Evolutionary conservation across 2,888 invertebrate species (phyloP), one percentile per base, ranked within the genome.

Genomic region (Hirtodrosophila duncani): DNA sequence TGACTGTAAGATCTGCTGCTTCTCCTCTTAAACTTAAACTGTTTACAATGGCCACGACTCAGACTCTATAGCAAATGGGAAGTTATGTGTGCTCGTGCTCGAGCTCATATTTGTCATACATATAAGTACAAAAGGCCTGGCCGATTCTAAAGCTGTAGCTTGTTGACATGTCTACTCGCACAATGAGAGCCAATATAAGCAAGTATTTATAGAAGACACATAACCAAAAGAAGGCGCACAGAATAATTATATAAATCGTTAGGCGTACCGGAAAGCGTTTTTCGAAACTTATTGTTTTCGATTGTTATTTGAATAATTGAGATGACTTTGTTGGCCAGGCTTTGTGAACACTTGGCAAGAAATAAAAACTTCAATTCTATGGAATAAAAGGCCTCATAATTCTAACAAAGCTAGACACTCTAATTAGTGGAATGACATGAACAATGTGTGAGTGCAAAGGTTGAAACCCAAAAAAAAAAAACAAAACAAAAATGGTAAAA

Each of bases 11-110:
- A 33, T 30, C 31, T 7, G 38, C 51, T 48, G 46, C n/a, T n/a
- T n/a, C n/a, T n/a, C n/a, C n/a, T n/a, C n/a, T n/a, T 18, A 49
- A 53, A 51, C 61, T 78, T 59, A 57, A 72, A 64, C 56, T 72
- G 63, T 61, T 68, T 58, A 63, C 74, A 68, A 67, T 72, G 63
- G 58, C 71, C 74, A 29, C 66, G 70, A 62, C 37, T 38, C 43
- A 61, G 60, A 42, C 41, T n/a, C 30, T 33, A 17, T 41, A 44
- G n/a, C n/a, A n/a, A n/a, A n/a, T n/a, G 55, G 60, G 50, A 77
- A 52, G 64, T 66, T 20, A 9, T 31, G 24, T 21, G 36, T 24
- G 50, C 13, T n/a, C 33, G 9, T 9, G 20, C 27, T 33, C 13
- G 33, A 29, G 44, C 34, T 9, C 27, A 46, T 56, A 36, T 56